Evolutionary conservation across 2,888 invertebrate genomes (phyloP), one percentile per base, ranked within the genome.

Genomic region (Scaptodrosophila latifasciaeformis): DNA sequence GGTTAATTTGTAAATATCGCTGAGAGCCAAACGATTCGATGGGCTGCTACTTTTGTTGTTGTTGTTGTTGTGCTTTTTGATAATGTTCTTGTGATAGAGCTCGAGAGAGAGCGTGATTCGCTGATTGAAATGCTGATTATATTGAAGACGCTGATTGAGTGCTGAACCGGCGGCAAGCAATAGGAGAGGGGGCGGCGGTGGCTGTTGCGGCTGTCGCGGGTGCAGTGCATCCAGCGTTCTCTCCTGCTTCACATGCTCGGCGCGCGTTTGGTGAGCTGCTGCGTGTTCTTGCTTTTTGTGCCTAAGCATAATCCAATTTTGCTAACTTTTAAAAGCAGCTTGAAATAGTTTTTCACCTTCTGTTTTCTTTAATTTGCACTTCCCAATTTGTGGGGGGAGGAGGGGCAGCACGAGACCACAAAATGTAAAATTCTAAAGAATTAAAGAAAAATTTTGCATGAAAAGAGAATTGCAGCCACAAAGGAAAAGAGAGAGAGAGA

Each of bases 271-370:
- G 47, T 49, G 64, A 48, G 59, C 54, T 57, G 48, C n/a, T 44
- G 51, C 34, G 30, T 49, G 55, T 51, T 55, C 51, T 44, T 59
- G 49, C 62, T 70, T 71, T 69, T 75, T 66, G 61, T 65, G 67
- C 77, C 69, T 70, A 70, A 83, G 82, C 82, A 83, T 82, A 82
- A 82, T 82, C 82, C 70, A 82, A 77, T 63, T 69, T 68, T 80
- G 30, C 50, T 57, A 54, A 53, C 56, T 57, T 54, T 55, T 27
- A 54, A 55, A 57, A 58, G 62, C 78, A 75, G 69, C 49, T 75
- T 75, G 64, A 49, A 45, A 40, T 2, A 34, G 15, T 45, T 45
- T 58, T 39, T n/a, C n/a, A n/a, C n/a, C n/a, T n/a, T n/a, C n/a
- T n/a, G n/a, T n/a, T n/a, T n/a, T n/a, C n/a, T n/a, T n/a, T n/a